A percentile compares a stretch with the other conserved stretches of the same genome.
phyloP scores from a whole-genome alignment of 1,140 invertebrate species.

The Mycetomoellerius zeteki region DNA sequence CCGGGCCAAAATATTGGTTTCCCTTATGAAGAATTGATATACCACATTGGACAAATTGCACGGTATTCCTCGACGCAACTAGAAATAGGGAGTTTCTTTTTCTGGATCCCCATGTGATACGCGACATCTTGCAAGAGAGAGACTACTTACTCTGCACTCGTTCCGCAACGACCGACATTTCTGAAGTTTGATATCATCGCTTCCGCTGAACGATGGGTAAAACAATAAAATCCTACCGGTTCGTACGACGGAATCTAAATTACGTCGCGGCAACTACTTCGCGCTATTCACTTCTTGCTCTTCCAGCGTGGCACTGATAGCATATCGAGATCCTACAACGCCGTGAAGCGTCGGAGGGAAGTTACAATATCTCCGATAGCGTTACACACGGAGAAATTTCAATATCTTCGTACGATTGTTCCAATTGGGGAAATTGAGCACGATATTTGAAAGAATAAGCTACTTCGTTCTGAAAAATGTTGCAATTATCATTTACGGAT shows the following conservation, averaged over 20 bases:
- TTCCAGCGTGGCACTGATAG: conserved; percentile 34
- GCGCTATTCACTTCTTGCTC: conserved; percentile 47
- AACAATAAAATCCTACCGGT: conserved; percentile 63
- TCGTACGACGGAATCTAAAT: conserved; percentile 46
- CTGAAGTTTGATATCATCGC: conserved; percentile 32
- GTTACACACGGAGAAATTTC: conserved; percentile 33
- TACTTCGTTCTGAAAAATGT: not conserved
- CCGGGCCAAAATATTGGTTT: conserved; percentile 12
- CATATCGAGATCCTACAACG: conserved; percentile 47
- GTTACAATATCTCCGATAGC: conserved; percentile 42
- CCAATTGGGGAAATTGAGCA: not conserved
- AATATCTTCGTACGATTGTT: conserved; percentile 30
- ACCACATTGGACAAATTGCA: conserved; percentile 18
- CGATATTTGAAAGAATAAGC: conserved; percentile 4
- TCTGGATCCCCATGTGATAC: not conserved
- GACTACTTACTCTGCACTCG: not conserved
- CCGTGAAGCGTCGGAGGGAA: conserved; percentile 33
- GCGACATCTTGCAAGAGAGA: conserved; percentile 12
- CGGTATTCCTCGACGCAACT: not conserved
- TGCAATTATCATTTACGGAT: not conserved
- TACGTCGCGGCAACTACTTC: conserved; percentile 48
- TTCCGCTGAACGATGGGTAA: conserved; percentile 41
- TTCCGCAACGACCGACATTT: conserved; percentile 23
- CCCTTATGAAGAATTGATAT: conserved; percentile 18
- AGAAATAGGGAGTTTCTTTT: not conserved